Evolutionary conservation across 1,140 invertebrate species (phyloP), one percentile per base, ranked within the genome.

Genomic region (Scaptomyza graminum): DNA sequence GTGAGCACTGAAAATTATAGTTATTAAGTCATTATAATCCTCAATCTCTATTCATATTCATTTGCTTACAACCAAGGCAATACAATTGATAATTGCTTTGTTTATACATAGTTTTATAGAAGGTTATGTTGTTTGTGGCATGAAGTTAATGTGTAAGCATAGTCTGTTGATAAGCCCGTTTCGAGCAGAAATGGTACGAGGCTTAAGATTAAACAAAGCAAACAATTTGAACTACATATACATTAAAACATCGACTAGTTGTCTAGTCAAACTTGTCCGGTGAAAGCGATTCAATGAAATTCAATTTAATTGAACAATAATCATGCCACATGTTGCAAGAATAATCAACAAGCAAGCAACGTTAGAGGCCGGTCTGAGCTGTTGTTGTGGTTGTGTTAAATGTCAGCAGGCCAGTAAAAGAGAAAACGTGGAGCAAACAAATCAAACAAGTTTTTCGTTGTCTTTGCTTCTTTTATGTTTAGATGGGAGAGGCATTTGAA

Each of bases 291-390:
- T 25, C 5, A 28, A 15, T 11, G 18, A 31, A 43, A 43, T 28
- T 22, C 22, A 51, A 66, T 57, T 71, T 56, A 52, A 59, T 54
- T 62, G 7, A 54, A 47, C 43, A 46, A 68, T 50, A 41, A 60
- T 44, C n/a, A 34, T 72, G 55, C 63, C 63, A 60, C 69, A 67
- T 67, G 63, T 60, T 43, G 63, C 63, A 67, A 67, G 55, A 59
- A 52, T 46, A 28, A 62, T 39, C n/a, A 59, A 34, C 34, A 16
- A 16, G 18, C 37, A 13, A 63, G 9, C 25, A 51, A 7, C 34
- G 13, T 41, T 18, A 16, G 63, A 13, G 63, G 63, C 63, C 54
- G 63, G 63, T 66, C 54, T 13, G 7, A n/a, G 9, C 13, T n/a
- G 13, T 28, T 44, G 51, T 15, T 31, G 28, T 31, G 0, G 28